These are phyloP conservation scores for Tympanoctomys barrerae DNA, from an alignment of 2,797 vertebrate genomes.

Conservation along the genomic window DNA sequence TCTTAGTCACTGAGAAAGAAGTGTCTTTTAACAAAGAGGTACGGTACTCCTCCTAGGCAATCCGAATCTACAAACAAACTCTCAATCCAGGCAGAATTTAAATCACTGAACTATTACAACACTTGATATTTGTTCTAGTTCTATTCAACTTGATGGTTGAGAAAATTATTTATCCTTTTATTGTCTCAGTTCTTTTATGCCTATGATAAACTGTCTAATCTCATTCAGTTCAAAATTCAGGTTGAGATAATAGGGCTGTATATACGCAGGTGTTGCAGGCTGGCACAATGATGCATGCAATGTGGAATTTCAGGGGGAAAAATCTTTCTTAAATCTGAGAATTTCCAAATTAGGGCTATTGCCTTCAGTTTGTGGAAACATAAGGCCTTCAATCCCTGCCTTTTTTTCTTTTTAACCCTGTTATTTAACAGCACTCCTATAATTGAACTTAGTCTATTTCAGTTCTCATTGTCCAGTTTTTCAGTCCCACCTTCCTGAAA, in stretches of 20 bases:
- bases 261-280: slow-evolving; percentile 8
- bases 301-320: neutral
- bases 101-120: slow-evolving; percentile 17
- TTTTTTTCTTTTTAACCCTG: slow-evolving; percentile 7
- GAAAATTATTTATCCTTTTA: neutral
- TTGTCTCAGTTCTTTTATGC: slow-evolving; percentile 29
- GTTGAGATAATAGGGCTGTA: slow-evolving; percentile 1
- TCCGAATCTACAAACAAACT: slow-evolving; percentile 30
- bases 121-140: slow-evolving; percentile 5
- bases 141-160: slow-evolving; percentile 13
- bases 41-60: neutral
- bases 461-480: slow-evolving; percentile 48
- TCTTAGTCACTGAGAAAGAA: slow-evolving; percentile 20
- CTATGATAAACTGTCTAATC: slow-evolving; percentile 50
- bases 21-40: slow-evolving; percentile 36
- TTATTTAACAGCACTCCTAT: neutral
- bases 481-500: slow-evolving; percentile 18
- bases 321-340: slow-evolving; percentile 26
- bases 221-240: slow-evolving; percentile 20
- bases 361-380: slow-evolving; percentile 35
- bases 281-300: slow-evolving; percentile 30
- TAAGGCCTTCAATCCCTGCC: neutral
- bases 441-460: slow-evolving; percentile 50
- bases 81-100: slow-evolving; percentile 47
- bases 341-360: slow-evolving; percentile 46